Conservation (phyloP, 2,797 vertebrate species). For the Propithecus deckenii region DNA sequence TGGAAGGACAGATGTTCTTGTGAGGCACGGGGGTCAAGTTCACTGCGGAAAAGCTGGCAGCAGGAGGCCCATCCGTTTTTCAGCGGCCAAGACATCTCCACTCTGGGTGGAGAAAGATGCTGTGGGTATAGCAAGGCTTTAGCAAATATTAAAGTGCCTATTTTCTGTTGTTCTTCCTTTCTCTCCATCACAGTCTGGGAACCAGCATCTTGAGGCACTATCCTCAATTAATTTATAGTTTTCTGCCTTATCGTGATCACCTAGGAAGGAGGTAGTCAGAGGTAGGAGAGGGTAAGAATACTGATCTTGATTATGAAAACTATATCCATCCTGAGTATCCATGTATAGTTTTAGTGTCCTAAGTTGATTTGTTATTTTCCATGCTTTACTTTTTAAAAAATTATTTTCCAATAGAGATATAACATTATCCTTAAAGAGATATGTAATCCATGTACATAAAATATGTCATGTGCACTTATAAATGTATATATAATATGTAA, state of each 20-base stretch:
- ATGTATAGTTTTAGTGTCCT: neutral
- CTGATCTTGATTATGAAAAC: neutral
- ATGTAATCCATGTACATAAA: neutral
- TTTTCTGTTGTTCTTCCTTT: neutral
- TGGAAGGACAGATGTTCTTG: conserved; percentile 88
- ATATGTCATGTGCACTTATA: neutral
- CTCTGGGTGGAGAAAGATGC: fast-evolving
- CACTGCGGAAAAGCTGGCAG: neutral
- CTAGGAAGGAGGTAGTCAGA: neutral
- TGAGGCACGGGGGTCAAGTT: conserved; percentile 77
- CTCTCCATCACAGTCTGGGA: neutral
- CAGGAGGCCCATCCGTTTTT: neutral
- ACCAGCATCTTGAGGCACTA: neutral
- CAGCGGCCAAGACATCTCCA: neutral
- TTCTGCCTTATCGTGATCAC: neutral
- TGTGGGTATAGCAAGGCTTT: neutral
- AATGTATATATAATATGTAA: neutral
- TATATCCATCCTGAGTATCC: neutral
- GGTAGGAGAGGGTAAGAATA: neutral
- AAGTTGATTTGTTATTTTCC: conserved; percentile 8
- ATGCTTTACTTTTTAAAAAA: conserved; percentile 18
- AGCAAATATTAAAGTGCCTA: neutral
- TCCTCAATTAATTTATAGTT: neutral
- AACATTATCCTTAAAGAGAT: neutral
- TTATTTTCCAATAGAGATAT: conserved; percentile 15